Evolutionary conservation across 2,113 vertebrate genomes (phyloP).

Genomic region (Bungarus multicinctus): DNA sequence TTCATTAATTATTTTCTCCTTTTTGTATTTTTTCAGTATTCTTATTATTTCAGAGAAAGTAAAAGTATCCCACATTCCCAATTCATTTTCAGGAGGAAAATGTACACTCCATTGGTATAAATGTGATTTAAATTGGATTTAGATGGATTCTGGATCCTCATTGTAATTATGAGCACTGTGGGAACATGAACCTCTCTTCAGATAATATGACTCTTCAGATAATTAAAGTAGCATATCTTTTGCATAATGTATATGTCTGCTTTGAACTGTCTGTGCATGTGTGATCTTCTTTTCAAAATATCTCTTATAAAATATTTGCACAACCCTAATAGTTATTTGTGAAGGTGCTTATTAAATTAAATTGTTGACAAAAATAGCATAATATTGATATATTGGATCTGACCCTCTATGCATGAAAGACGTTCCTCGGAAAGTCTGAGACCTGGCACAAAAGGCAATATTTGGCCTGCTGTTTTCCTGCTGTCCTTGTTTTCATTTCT

Average conservation of each 20-base stretch:
- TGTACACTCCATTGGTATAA: background rate
- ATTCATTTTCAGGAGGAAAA: background rate
- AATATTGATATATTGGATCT: background rate
- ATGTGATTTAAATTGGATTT: background rate
- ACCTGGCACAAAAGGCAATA: background rate
- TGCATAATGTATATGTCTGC: background rate
- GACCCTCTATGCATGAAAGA: background rate
- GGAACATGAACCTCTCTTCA: background rate
- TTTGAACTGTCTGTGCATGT: background rate
- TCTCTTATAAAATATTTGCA: background rate
- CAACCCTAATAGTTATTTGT: background rate
- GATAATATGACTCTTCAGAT: background rate
- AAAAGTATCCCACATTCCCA: background rate
- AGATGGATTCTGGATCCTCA: background rate
- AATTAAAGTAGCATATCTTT: background rate
- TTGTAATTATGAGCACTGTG: background rate
- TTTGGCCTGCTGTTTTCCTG: background rate
- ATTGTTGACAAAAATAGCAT: background rate
- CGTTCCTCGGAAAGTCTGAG: accelerated
- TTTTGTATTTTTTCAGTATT: background rate
- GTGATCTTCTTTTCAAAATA: background rate
- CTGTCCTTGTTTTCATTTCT: background rate
- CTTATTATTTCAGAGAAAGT: background rate
- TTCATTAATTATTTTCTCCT: background rate
- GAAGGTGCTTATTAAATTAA: background rate